Conservation (phyloP, 2,797 vertebrate genomes). For the Parotocinclus haroldoi region DNA sequence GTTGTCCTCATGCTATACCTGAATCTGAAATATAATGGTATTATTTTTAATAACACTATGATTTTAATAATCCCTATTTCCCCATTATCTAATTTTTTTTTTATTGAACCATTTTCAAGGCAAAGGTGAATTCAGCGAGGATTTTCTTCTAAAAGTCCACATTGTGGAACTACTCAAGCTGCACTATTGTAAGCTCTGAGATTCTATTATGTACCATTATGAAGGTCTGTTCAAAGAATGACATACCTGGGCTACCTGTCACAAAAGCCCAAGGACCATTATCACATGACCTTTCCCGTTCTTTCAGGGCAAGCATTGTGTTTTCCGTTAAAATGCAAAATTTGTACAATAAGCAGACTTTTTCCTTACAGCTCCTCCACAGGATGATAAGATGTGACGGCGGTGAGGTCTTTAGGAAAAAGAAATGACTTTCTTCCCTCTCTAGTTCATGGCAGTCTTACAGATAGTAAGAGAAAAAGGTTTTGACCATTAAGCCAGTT, state of each 20-base stretch:
- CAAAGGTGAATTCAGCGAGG: too few species aligned
- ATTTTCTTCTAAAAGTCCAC: background rate
- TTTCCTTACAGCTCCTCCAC: conserved; percentile 8
- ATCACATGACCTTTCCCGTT: conserved; percentile 21
- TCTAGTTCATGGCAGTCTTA: background rate
- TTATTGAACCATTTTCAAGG: too few species aligned
- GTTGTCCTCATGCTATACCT: too few species aligned
- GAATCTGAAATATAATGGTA: too few species aligned
- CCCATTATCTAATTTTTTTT: too few species aligned
- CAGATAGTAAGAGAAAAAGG: background rate
- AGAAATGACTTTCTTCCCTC: background rate
- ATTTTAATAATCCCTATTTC: too few species aligned
- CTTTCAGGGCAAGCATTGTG: conserved; percentile 5
- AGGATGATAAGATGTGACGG: background rate
- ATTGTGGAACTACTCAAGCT: background rate
- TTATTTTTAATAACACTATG: too few species aligned
- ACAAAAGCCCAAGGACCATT: conserved; percentile 1
- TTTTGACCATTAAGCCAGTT: background rate
- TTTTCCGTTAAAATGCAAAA: conserved; percentile 12
- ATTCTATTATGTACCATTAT: background rate
- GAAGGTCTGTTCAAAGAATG: background rate
- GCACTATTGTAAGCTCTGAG: background rate
- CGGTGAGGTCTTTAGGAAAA: background rate
- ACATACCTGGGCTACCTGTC: conserved; percentile 13
- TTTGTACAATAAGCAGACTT: conserved; percentile 10